phyloP scores from a whole-genome alignment of 1,140 invertebrate species.

The Calosoma granatense region DNA sequence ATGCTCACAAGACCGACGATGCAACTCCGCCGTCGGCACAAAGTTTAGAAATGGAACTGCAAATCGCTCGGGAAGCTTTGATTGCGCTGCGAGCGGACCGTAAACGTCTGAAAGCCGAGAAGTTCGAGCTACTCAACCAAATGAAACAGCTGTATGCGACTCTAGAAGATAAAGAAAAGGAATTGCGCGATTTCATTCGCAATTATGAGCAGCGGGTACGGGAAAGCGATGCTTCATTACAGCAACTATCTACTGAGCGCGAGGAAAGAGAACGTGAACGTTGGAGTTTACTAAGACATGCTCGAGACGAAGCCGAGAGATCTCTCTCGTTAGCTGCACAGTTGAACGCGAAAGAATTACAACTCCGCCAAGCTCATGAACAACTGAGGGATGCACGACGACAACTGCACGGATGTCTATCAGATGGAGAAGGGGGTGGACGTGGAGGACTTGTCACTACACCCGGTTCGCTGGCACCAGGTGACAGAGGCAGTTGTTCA shows the following conservation, averaged over 20 bases:
- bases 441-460: slow-evolving; percentile 18
- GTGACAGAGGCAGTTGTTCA: slow-evolving; percentile 73
- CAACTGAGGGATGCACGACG: slow-evolving; percentile 67
- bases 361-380: slow-evolving; percentile 71
- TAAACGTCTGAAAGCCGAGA: slow-evolving; percentile 84
- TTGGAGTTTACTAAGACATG: slow-evolving; percentile 77
- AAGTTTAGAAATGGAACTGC: slow-evolving; percentile 46
- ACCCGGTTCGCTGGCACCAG: slow-evolving; percentile 31
- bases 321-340: slow-evolving; percentile 76
- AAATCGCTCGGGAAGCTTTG: slow-evolving; percentile 44
- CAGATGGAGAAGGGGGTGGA: slow-evolving; percentile 50
- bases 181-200: slow-evolving; percentile 85
- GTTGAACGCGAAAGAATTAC: slow-evolving; percentile 72
- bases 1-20: slow-evolving; percentile 18
- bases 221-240: slow-evolving; percentile 61
- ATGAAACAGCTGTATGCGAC: slow-evolving; percentile 92
- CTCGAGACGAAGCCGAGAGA: slow-evolving; percentile 79
- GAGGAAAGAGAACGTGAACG: slow-evolving; percentile 80
- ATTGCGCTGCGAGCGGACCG: slow-evolving; percentile 73
- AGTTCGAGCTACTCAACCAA: slow-evolving; percentile 86
- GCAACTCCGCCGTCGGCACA: slow-evolving; percentile 24
- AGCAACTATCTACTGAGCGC: slow-evolving; percentile 60
- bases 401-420: slow-evolving; percentile 61
- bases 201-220: slow-evolving; percentile 83
- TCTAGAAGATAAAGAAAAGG: slow-evolving; percentile 87